A percentile compares a stretch with the other conserved stretches of the same genome.
Conservation (phyloP, 2,888 invertebrate species). For the Oscheius sp. region DNA sequence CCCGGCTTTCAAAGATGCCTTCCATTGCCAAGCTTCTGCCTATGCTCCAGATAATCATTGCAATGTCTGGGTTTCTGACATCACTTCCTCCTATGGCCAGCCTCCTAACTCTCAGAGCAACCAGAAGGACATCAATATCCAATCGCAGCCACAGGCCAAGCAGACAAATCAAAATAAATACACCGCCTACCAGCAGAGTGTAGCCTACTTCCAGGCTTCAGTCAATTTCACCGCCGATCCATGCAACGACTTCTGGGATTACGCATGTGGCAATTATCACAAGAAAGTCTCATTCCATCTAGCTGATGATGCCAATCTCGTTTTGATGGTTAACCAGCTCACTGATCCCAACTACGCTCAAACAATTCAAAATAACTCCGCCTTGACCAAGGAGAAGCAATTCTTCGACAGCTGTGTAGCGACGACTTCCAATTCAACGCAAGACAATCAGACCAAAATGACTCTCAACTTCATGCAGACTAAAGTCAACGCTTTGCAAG, state of each 20-base stretch:
- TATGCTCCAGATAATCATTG: constrained; percentile 62
- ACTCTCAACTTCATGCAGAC: constrained; percentile 37
- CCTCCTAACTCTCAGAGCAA: constrained; percentile 9
- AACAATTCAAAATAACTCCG: constrained; percentile 34
- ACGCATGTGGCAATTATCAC: constrained; percentile 58
- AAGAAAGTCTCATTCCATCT: constrained; percentile 42
- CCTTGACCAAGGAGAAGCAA: constrained; percentile 44
- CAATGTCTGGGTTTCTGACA: constrained; percentile 60
- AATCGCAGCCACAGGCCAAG: constrained; percentile 36
- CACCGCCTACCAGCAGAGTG: constrained; percentile 45
- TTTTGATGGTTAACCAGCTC: constrained; percentile 47
- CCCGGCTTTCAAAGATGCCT: constrained; percentile 67
- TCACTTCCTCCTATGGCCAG: constrained; percentile 33
- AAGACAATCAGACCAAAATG: constrained; percentile 33
- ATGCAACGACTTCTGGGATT: constrained; percentile 64
- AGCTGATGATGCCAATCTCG: constrained; percentile 43
- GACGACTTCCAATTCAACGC: constrained; percentile 13
- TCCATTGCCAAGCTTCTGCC: constrained; percentile 60
- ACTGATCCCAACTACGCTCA: constrained; percentile 42
- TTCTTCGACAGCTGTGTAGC: constrained; percentile 42
- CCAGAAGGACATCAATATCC: constrained; percentile 34
- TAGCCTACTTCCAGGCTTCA: constrained; percentile 45
- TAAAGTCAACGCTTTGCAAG: constrained; percentile 31
- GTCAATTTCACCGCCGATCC: constrained; percentile 56
- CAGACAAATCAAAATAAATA: constrained; percentile 38